Evolutionary conservation across 2,113 vertebrate species (phyloP), one percentile per base, ranked within the genome.

Genomic region (Gulo gulo): DNA sequence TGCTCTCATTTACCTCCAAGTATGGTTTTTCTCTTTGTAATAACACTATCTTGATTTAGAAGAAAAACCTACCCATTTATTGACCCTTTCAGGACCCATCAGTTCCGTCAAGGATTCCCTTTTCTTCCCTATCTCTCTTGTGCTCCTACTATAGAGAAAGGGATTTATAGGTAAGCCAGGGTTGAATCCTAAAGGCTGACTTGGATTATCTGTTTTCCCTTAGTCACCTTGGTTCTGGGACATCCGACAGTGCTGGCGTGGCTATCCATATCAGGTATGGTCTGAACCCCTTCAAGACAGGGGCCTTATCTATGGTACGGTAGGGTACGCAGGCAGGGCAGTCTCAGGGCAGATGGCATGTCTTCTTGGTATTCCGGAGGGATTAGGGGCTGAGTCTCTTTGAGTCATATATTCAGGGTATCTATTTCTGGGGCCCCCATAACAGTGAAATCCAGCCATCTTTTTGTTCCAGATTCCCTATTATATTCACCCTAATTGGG

Each of bases 201-300:
- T 6, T 65, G 80, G 34, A 45, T 94, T 92, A 78, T 91, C 55
- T 97, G 0, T 59, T 92, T 90, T 82, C 57, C 96, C 80, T 50
- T 96, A 99, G 99, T 98, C 99, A 12, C 99, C 99, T 50, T 99
- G 99, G 99, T 98, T 99, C 98, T 99, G 99, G 99, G 99, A 99
- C 95, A 99, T 99, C 29, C 99, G 99, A 97, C 99, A 99, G 55
- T 99, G 99, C 98, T 99, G 99, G 99, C 99, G 99, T 96, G 99
- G 99, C 92, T 99, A 99, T 98, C 99, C 99, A 23, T 99, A 99
- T 98, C 99, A 99, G 99, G 99, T 99, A 99, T 1, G 92, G 90
- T 31, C 78, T 39, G 71, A 94, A 31, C 21, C 16, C 26, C 88
- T 97, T 96, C 67, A 93, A 23, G 45, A 65, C 42, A 65, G 24